These are phyloP conservation scores for Nyctalus aviator DNA, from an alignment of 2,797 vertebrate genomes.

Conservation along the genomic window DNA sequence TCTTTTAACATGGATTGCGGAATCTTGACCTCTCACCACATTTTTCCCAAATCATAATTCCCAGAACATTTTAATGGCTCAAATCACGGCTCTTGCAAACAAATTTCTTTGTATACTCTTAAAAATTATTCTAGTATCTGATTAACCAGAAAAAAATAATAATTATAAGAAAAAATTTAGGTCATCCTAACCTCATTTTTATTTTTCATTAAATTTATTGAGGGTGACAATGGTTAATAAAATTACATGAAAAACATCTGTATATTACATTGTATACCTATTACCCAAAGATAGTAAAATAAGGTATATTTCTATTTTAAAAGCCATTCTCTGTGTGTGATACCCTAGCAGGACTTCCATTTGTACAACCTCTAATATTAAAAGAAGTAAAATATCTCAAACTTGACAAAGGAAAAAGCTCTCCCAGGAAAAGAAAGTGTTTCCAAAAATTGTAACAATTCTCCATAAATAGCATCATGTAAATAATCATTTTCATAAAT, in stretches of 20 bases:
- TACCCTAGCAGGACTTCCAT: conserved; percentile 30
- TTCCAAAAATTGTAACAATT: conserved; percentile 27
- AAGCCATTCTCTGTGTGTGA: conserved; percentile 56
- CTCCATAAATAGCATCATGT: conserved; percentile 59
- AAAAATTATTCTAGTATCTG: not conserved
- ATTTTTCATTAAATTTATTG: not conserved
- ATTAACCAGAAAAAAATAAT: conserved; percentile 16
- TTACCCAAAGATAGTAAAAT: not conserved
- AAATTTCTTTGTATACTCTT: conserved; percentile 27
- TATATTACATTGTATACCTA: not conserved
- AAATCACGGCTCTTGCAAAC: conserved; percentile 56
- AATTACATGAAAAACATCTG: not conserved
- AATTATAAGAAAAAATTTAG: conserved; percentile 11
- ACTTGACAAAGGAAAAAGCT: conserved; percentile 50
- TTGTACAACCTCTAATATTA: conserved; percentile 3
- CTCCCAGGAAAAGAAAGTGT: conserved; percentile 28
- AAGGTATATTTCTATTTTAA: conserved; percentile 39
- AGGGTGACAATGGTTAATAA: not conserved
- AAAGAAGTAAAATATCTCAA: conserved; percentile 56
- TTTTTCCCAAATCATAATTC: not conserved
- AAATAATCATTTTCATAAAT: conserved; percentile 67
- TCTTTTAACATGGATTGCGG: not conserved
- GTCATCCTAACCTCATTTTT: not conserved
- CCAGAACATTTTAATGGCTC: not conserved
- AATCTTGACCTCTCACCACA: not conserved